Evolutionary conservation across 2,113 vertebrate genomes (phyloP), one percentile per base, ranked within the genome.

Genomic region (Sinocyclocheilus rhinocerous): DNA sequence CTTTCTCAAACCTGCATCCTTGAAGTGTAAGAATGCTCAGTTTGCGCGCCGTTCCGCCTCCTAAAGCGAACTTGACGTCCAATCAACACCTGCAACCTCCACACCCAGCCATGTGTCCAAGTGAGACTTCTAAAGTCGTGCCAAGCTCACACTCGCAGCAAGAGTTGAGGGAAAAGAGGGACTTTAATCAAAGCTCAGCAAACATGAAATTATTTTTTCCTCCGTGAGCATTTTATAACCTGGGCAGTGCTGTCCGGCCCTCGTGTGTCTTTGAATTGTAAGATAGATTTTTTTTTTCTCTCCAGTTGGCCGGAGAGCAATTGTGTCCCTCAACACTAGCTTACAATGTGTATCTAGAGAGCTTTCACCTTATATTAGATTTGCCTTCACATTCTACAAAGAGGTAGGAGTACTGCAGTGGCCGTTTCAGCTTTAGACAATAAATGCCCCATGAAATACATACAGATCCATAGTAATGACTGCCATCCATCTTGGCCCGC

Each of bases 51-150:
- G 89, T 91, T 92, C 92, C 93, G 88, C 91, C 93, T 93, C 92
- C 91, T 91, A 94, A 94, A 94, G 94, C 90, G 93, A 93, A 92
- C 88, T 91, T 93, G 94, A 94, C 91, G 90, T 93, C 92, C 94
- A 94, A 95, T 94, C 93, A 95, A 95, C 94, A 94, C 95, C 93
- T 93, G 93, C 92, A 92, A 90, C 89, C 92, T 91, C 91, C 90
- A 90, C 75, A 69, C 88, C 92, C 88, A 90, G 89, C 93, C 84
- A 87, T 69, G 79, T 91, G 92, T 92, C 92, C 92, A 93, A 93
- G 92, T 92, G 92, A 94, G 94, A 94, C 93, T 92, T 94, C 92
- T 92, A 92, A 92, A 93, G 88, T 92, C 85, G 81, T 90, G 92
- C 93, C 92, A 93, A 93, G 89, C 90, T 90, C 91, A 86, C 55